Percentiles rank a stretch among this genome's conserved stretches.
Conservation (phyloP, 1,140 invertebrate species). For the Trypoxylus dichotomus region DNA sequence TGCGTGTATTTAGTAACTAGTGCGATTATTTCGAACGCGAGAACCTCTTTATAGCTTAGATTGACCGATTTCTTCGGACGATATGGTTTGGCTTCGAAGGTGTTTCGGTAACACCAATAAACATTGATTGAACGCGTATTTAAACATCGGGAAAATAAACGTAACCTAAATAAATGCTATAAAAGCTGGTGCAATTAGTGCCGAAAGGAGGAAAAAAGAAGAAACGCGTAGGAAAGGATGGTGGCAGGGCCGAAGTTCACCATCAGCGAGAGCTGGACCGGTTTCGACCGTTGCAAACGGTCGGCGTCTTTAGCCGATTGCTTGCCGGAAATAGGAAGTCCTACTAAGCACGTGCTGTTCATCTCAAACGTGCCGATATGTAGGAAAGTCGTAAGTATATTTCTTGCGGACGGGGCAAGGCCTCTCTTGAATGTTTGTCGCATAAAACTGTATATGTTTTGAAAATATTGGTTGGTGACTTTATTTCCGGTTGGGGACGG, state of each 20-base stretch:
- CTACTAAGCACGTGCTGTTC: conserved; percentile 38
- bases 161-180: neutral
- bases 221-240: neutral
- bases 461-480: too few relatives aligned
- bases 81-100: neutral
- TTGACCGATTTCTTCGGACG: neutral
- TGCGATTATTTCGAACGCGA: neutral
- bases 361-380: conserved; percentile 40
- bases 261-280: neutral
- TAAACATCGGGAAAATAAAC: neutral
- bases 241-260: conserved; percentile 13
- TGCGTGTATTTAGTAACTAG: neutral
- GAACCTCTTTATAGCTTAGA: neutral
- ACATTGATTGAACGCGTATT: too few relatives aligned
- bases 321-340: conserved; percentile 38
- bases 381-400: conserved; percentile 47
- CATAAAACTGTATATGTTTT: too few relatives aligned
- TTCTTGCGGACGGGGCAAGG: too few relatives aligned
- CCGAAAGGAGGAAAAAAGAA: neutral
- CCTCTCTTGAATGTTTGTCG: too few relatives aligned
- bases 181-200: neutral
- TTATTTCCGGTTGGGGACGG: too few relatives aligned
- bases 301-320: conserved; percentile 46
- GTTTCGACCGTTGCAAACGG: conserved; percentile 17
- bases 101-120: neutral